These are phyloP conservation scores for Diceros bicornis DNA, from an alignment of 2,797 vertebrate genomes.

Conservation along the genomic window DNA sequence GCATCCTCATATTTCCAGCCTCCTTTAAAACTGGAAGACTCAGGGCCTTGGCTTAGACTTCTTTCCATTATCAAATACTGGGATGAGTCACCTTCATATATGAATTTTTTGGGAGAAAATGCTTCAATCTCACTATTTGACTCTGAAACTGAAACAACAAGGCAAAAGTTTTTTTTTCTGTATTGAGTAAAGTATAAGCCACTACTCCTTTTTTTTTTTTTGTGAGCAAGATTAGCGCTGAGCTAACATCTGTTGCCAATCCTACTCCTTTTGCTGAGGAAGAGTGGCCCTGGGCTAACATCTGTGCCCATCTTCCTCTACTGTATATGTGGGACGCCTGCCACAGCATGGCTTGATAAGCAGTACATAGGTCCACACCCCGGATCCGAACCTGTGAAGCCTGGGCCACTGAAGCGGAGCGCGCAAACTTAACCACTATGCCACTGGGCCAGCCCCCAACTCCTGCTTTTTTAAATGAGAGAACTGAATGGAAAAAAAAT, in stretches of 20 bases:
- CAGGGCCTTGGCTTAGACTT: neutral
- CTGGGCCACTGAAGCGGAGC: too few relatives aligned
- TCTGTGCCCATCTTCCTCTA: too few relatives aligned
- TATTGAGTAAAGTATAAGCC: conserved; percentile 3
- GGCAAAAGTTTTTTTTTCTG: neutral
- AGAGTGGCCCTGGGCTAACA: too few relatives aligned
- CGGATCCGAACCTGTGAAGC: too few relatives aligned
- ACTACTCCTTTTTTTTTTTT: neutral
- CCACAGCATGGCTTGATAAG: too few relatives aligned
- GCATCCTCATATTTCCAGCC: conserved; percentile 19
- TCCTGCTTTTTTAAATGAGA: neutral
- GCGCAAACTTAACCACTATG: too few relatives aligned
- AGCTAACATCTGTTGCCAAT: too few relatives aligned
- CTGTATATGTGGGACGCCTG: too few relatives aligned
- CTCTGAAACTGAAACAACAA: conserved; percentile 64
- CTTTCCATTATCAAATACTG: conserved; percentile 62
- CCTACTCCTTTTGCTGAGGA: too few relatives aligned
- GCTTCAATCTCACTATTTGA: conserved; percentile 39
- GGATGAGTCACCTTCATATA: neutral
- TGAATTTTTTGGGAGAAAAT: conserved; percentile 40
- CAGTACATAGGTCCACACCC: too few relatives aligned
- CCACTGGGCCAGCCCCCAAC: too few relatives aligned
- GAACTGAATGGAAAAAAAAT: neutral
- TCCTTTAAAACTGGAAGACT: conserved; percentile 23
- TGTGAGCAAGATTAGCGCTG: too few relatives aligned